Evolutionary conservation across 2,888 invertebrate species (phyloP).

Genomic region (Stenchaetothrips biformis): DNA sequence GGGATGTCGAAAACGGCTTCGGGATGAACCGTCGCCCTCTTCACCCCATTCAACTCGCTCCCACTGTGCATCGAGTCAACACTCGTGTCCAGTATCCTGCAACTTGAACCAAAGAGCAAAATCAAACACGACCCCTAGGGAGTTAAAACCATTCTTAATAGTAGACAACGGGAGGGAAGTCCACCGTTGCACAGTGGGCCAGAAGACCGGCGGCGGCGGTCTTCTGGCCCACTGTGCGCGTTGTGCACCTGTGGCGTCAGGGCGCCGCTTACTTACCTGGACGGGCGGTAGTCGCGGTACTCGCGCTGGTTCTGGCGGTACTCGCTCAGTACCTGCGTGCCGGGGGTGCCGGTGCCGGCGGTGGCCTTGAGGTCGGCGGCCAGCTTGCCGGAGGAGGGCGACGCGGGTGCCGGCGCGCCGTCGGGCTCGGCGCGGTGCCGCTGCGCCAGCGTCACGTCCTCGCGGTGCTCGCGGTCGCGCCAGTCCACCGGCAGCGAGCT

Average conservation of each 20-base stretch:
- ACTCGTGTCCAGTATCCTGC: neutral
- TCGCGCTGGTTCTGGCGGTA: conserved; percentile 52
- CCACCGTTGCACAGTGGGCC: neutral
- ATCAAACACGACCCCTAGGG: neutral
- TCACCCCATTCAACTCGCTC: conserved; percentile 30
- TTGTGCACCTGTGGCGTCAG: too few relatives aligned
- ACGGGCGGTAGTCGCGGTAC: conserved; percentile 50
- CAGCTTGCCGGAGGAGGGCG: conserved; percentile 48
- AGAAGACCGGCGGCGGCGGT: neutral
- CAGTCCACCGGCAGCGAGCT: conserved; percentile 17
- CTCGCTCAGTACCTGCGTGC: conserved; percentile 54
- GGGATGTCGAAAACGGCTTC: conserved; percentile 57
- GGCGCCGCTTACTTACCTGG: too few relatives aligned
- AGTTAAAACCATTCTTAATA: neutral
- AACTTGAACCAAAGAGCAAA: neutral
- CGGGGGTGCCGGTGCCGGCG: conserved; percentile 50
- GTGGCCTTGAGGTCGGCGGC: conserved; percentile 13
- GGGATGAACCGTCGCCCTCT: conserved; percentile 51
- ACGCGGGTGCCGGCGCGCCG: conserved; percentile 60
- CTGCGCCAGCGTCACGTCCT: conserved; percentile 36
- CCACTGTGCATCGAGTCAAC: conserved; percentile 10
- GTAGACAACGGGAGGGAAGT: neutral
- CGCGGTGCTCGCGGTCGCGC: conserved; percentile 53
- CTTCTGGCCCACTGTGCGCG: neutral
- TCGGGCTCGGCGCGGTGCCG: conserved; percentile 60